A percentile compares a stretch with the other conserved stretches of the same genome.
Conservation (phyloP, 1,140 invertebrate species). For the Drosophila lini region DNA sequence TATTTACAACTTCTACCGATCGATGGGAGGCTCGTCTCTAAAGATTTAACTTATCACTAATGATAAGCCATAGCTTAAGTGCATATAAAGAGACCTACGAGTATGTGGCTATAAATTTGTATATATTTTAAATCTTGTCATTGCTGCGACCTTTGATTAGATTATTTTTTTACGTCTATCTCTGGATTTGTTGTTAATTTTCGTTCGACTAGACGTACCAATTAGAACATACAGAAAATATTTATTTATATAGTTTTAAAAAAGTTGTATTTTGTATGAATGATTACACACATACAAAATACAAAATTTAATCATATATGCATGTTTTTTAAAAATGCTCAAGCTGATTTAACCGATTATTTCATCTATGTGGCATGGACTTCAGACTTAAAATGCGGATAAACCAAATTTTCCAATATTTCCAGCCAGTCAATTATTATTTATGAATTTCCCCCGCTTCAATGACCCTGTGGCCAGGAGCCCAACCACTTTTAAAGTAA, state of each 20-base stretch:
- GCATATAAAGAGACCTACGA: not conserved
- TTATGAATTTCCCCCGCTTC: not conserved
- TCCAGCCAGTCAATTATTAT: not conserved
- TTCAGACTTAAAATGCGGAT: not conserved
- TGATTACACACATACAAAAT: not conserved
- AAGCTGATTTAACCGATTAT: not conserved
- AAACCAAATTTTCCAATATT: not conserved
- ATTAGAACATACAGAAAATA: not conserved
- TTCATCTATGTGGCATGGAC: not conserved
- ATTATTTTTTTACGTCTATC: not conserved
- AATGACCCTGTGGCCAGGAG: not conserved
- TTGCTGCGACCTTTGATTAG: constrained; percentile 11
- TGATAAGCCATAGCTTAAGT: constrained; percentile 1
- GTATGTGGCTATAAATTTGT: not conserved
- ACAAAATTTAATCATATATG: not conserved
- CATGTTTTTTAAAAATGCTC: not conserved
- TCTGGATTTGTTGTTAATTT: constrained; percentile 4
- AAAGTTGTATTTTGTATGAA: not conserved
- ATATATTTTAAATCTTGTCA: constrained; percentile 1
- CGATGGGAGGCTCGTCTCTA: constrained; percentile 6
- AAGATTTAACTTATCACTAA: constrained; percentile 6
- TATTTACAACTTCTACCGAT: not conserved
- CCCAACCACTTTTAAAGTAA: no score
- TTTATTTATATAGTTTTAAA: not conserved
- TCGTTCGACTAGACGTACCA: not conserved